phyloP scores from a whole-genome alignment of 2,888 invertebrate species.

The Thalpophila matura region DNA sequence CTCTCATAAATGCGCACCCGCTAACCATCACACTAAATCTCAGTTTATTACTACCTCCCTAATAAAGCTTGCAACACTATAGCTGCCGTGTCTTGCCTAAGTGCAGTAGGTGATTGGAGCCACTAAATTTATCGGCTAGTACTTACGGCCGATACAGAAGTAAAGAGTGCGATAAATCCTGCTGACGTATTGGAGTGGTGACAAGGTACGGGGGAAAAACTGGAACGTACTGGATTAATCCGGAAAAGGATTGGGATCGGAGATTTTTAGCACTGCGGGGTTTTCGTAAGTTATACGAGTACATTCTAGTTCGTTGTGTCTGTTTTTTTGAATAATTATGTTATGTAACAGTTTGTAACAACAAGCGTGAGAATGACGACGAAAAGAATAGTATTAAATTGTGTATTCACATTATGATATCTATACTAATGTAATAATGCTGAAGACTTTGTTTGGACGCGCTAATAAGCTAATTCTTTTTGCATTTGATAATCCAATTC shows the following conservation, averaged over 20 bases:
- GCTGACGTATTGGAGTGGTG: slow-evolving; percentile 47
- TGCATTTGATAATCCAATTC: too few species aligned
- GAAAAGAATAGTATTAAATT: too few species aligned
- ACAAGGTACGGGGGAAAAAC: slow-evolving; percentile 44
- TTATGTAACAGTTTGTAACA: too few species aligned
- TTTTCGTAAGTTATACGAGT: too few species aligned
- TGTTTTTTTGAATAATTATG: too few species aligned
- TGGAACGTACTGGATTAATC: slow-evolving; percentile 38
- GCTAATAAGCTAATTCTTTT: too few species aligned
- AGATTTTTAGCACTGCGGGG: slow-evolving; percentile 19
- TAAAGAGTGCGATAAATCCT: slow-evolving; percentile 73
- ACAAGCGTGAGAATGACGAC: too few species aligned
- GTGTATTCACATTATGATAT: too few species aligned
- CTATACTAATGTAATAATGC: too few species aligned
- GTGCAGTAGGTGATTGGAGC: slow-evolving; percentile 67
- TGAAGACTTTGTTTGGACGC: too few species aligned
- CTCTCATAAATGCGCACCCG: slow-evolving; percentile 8
- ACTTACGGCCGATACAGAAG: slow-evolving; percentile 65
- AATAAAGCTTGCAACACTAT: slow-evolving; percentile 54
- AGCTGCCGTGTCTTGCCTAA: slow-evolving; percentile 46
- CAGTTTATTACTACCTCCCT: slow-evolving; percentile 40
- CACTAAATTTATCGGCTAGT: slow-evolving; percentile 72
- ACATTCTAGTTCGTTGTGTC: too few species aligned
- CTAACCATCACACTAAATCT: slow-evolving; percentile 39
- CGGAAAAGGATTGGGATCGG: slow-evolving; percentile 33